These are phyloP conservation scores for Drosophila nasuta DNA, from an alignment of 1,140 invertebrate species.

Conservation along the genomic window DNA sequence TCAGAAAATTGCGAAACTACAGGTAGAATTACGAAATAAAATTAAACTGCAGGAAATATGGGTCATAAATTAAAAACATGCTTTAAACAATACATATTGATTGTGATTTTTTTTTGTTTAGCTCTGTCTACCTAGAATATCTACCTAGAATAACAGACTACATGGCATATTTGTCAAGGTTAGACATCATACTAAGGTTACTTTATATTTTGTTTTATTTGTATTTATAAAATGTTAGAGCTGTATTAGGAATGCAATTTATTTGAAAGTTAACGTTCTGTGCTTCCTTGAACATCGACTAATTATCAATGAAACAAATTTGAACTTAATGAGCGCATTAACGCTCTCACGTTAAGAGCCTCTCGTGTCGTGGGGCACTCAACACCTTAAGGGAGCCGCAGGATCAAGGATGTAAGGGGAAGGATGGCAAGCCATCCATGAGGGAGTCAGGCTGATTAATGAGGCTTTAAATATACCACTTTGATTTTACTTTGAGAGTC, in stretches of 20 bases:
- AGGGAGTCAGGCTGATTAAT: slow-evolving; percentile 70
- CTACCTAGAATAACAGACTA: slow-evolving; percentile 13
- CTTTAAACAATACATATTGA: slow-evolving; percentile 50
- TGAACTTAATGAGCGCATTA: slow-evolving; percentile 76
- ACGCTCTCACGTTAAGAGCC: slow-evolving; percentile 34
- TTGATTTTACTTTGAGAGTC: slow-evolving; percentile 82
- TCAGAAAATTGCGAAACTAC: slow-evolving; percentile 1
- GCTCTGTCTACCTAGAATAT: neutral
- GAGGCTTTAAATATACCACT: slow-evolving; percentile 84
- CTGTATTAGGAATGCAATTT: neutral
- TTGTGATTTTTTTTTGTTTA: slow-evolving; percentile 38
- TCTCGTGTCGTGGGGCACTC: slow-evolving; percentile 32
- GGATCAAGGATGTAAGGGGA: neutral
- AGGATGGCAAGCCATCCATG: slow-evolving; percentile 24
- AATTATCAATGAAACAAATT: slow-evolving; percentile 81
- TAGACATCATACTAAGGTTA: neutral
- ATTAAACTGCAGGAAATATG: slow-evolving; percentile 63
- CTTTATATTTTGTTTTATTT: neutral
- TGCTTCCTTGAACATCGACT: slow-evolving; percentile 33
- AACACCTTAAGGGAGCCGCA: slow-evolving; percentile 21
- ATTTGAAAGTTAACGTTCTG: neutral
- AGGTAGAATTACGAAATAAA: slow-evolving; percentile 55
- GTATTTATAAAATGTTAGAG: neutral
- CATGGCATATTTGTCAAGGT: slow-evolving; percentile 11
- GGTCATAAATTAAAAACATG: slow-evolving; percentile 73